Base-by-base conservation (phyloP, 2,113 vertebrate genomes). In the Dromaius novaehollandiae region DNA sequence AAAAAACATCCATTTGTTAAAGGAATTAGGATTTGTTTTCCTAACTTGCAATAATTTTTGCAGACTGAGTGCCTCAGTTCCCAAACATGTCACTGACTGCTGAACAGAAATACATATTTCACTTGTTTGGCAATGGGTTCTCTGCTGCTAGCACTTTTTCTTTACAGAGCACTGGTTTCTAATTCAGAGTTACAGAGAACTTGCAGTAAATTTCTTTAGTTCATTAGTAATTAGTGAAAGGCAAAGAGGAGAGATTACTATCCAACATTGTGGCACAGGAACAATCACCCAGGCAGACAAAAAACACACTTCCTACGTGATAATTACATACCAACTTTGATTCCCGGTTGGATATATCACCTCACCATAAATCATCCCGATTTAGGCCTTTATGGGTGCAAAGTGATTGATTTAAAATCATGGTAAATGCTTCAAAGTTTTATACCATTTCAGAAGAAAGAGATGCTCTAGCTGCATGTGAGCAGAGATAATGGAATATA, bases 261-360 rank as follows among this genome's bases (percentile, higher is more conserved):
- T 53, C 14, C 25, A 64, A 19, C 36, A 36, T 18, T 55, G 61
- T 82, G 73, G 83, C 94, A 90, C 61, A 83, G 73, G 73, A 93
- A 40, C 42, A 95, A 90, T 82, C 73, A 95, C 94, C 68, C 68
- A 87, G 61, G 82, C 61, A 87, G 82, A 83, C 60, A 70, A 36
- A 82, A 48, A 86, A 63, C 40, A 79, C 78, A 80, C 50, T 55
- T 80, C 63, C 50, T 44, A 75, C 17, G 30, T 32, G 53, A 36
- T 83, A 69, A 93, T 86, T 68, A 78, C 42, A 90, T 2, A 76
- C 68, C 68, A 55, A 16, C 50, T 84, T 80, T 76, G 26, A 12
- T n/a, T 81, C 58, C 68, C n/a, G 76, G 26, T 84, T 65, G 71
- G 53, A 34, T 50, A 5, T 32, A 55, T 71, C 71, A 84, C n/a